Conservation (phyloP, 2,113 vertebrate species). For the Antechinus stuartii region DNA sequence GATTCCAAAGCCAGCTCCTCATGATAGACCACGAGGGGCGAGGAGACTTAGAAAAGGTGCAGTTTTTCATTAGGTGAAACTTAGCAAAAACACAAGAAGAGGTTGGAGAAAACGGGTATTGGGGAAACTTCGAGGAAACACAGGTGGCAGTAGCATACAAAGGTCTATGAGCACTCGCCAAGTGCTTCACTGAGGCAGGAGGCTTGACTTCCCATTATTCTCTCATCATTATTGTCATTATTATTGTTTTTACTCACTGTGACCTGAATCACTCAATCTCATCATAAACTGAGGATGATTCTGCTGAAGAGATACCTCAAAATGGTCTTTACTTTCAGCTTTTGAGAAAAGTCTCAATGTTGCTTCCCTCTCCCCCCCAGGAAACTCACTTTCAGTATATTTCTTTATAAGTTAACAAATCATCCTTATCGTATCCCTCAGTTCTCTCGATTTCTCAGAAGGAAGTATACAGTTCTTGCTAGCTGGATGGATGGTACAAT, state of each 20-base stretch:
- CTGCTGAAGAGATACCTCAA: neutral
- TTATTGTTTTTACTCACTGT: neutral
- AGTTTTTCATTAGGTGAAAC: slow-evolving; percentile 26
- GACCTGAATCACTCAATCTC: neutral
- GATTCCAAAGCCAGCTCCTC: slow-evolving; percentile 34
- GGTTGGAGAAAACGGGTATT: neutral
- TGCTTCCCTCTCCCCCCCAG: neutral
- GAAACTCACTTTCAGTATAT: neutral
- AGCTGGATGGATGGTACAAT: neutral
- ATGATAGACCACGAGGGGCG: neutral
- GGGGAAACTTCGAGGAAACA: slow-evolving; percentile 13
- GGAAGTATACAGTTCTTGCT: slow-evolving; percentile 16
- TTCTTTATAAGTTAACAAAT: slow-evolving; percentile 4
- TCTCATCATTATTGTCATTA: neutral
- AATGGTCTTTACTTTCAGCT: neutral
- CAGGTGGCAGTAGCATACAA: slow-evolving; percentile 43
- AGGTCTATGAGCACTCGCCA: neutral
- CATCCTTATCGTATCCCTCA: slow-evolving; percentile 29
- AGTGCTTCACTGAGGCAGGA: neutral
- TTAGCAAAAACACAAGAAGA: slow-evolving; percentile 34
- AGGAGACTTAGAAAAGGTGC: slow-evolving; percentile 38
- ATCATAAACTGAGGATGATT: neutral
- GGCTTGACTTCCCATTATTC: neutral
- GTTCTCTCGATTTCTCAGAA: slow-evolving; percentile 25
- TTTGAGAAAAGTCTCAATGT: slow-evolving; percentile 8